Percentiles rank a stretch among this genome's conserved stretches.
Conservation (phyloP, 2,113 vertebrate genomes). For the Ptychochromis oligacanthus region DNA sequence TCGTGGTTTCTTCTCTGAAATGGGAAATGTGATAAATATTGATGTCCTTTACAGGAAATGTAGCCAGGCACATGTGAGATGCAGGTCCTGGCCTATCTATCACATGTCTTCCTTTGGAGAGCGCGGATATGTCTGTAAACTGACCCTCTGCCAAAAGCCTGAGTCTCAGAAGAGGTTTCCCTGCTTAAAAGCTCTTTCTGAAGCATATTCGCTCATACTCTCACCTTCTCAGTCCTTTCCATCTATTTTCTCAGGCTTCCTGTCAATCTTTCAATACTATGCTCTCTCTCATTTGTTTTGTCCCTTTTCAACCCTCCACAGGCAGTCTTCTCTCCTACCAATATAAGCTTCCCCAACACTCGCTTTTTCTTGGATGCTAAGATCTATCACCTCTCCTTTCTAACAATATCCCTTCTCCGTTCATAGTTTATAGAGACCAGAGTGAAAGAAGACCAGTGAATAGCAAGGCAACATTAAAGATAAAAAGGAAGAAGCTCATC, state of each 20-base stretch:
- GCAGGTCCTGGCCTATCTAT: conserved; percentile 42
- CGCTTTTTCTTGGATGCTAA: background rate
- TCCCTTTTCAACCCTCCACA: conserved; percentile 23
- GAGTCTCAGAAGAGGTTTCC: conserved; percentile 25
- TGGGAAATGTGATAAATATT: conserved; percentile 83
- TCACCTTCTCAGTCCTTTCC: background rate
- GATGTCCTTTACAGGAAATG: conserved; percentile 75
- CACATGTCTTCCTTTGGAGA: conserved; percentile 33
- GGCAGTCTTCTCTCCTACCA: background rate
- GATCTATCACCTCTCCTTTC: conserved; percentile 15
- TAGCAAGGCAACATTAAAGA: conserved; percentile 57
- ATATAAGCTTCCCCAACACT: background rate
- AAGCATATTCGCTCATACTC: conserved; percentile 28
- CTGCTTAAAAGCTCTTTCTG: conserved; percentile 60
- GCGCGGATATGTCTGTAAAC: conserved; percentile 40
- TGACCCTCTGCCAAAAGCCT: conserved; percentile 39
- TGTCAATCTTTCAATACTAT: conserved; percentile 36
- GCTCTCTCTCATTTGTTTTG: conserved; percentile 12
- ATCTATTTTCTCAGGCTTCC: conserved; percentile 26
- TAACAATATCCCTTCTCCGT: conserved; percentile 30
- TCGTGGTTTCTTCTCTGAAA: conserved; percentile 70
- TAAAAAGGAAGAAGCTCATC: conserved; percentile 48
- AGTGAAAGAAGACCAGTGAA: conserved; percentile 58
- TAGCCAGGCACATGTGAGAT: conserved; percentile 47
- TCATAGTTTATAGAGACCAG: conserved; percentile 46